phyloP scores from a whole-genome alignment of 2,113 vertebrate species.

The Clupea harengus region DNA sequence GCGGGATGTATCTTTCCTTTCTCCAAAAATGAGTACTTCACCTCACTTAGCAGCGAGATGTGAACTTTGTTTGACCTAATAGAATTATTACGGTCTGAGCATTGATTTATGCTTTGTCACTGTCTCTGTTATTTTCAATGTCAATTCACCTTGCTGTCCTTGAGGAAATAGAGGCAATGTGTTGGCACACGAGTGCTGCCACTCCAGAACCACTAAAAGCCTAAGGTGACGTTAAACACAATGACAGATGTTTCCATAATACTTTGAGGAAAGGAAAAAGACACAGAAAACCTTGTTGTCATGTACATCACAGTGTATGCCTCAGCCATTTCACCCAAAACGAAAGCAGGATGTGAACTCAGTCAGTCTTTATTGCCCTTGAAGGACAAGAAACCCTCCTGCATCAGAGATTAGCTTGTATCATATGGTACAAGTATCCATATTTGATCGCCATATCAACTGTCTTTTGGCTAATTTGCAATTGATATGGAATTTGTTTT shows the following conservation, averaged over 20 bases:
- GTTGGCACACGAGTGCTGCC: conserved; percentile 25
- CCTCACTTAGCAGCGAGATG: too few relatives aligned
- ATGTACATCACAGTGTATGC: conserved; percentile 30
- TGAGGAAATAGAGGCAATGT: conserved; percentile 37
- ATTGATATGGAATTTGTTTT: not conserved
- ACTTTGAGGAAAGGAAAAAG: conserved; percentile 9
- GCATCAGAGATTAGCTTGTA: not conserved
- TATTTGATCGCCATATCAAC: not conserved
- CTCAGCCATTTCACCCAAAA: conserved; percentile 25
- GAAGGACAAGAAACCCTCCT: conserved; percentile 9
- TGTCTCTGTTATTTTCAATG: too few relatives aligned
- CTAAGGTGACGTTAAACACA: conserved; percentile 35
- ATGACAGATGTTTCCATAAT: conserved; percentile 41
- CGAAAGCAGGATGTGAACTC: conserved; percentile 34
- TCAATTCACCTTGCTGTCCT: conserved; percentile 20
- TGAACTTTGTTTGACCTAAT: too few relatives aligned
- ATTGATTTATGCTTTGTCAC: too few relatives aligned
- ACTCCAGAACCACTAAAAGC: conserved; percentile 31
- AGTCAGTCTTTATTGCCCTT: conserved; percentile 5
- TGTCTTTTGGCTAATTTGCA: not conserved
- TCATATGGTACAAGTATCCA: not conserved
- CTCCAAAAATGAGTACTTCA: too few relatives aligned
- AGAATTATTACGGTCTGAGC: too few relatives aligned
- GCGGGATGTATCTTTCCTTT: too few relatives aligned
- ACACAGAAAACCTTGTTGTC: conserved; percentile 25